Evolutionary conservation across 2,888 invertebrate species (phyloP).

Genomic region (Maniola hyperantus): DNA sequence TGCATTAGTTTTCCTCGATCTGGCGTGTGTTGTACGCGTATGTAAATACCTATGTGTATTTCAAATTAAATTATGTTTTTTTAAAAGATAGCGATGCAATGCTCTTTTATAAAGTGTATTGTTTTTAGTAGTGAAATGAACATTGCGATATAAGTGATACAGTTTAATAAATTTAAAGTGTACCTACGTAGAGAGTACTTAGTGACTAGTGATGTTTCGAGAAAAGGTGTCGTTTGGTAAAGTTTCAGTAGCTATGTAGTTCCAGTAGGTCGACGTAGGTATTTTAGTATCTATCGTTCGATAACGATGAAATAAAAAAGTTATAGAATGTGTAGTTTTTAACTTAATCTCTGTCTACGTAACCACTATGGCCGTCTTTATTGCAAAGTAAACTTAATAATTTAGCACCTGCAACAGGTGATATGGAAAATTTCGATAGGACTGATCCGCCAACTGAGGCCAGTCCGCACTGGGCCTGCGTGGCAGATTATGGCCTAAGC

Average conservation of each 20-base stretch:
- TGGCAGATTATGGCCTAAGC: too few relatives aligned
- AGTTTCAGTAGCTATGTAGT: not conserved
- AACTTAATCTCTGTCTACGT: not conserved
- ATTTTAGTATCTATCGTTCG: not conserved
- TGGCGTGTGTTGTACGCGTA: slow-evolving; percentile 40
- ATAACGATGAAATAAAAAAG: not conserved
- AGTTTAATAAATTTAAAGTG: not conserved
- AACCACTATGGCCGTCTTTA: too few relatives aligned
- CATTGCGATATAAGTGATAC: not conserved
- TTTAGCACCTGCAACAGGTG: too few relatives aligned
- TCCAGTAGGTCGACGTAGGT: not conserved
- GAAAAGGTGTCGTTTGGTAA: slow-evolving; percentile 2
- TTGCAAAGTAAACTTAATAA: too few relatives aligned
- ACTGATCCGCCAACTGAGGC: too few relatives aligned
- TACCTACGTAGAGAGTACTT: not conserved
- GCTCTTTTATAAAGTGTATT: not conserved
- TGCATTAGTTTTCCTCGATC: slow-evolving; percentile 57
- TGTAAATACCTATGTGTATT: not conserved
- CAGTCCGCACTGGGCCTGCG: too few relatives aligned
- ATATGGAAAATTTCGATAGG: too few relatives aligned
- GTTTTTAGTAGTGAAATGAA: too few relatives aligned
- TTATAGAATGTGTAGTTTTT: not conserved
- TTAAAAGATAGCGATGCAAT: not conserved
- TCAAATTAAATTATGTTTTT: not conserved
- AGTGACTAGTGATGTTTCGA: slow-evolving; percentile 1